Percentiles rank a stretch among this genome's conserved stretches.
Evolutionary conservation across 2,888 invertebrate genomes (phyloP).

Genomic region (Gryllus longicercus): DNA sequence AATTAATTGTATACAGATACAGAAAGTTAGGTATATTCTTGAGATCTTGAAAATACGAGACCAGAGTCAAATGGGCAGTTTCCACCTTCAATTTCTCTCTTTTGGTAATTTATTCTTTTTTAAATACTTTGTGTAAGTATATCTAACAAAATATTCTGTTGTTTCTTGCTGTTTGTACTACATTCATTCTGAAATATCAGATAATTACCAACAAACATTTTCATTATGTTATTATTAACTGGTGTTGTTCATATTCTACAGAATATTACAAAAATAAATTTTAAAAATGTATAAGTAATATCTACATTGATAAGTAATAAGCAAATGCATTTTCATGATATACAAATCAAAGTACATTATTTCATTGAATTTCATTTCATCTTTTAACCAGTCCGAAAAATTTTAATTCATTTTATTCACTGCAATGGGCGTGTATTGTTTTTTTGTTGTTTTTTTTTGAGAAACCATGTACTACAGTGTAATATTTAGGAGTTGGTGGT

Average conservation of each 20-base stretch:
- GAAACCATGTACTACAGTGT: no score
- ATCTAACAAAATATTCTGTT: neutral
- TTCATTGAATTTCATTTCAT: no score
- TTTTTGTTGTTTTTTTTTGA: no score
- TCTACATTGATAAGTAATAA: neutral
- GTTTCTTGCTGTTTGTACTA: neutral
- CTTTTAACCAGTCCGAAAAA: no score
- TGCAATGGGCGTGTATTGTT: no score
- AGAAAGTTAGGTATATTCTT: neutral
- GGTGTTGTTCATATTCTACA: neutral
- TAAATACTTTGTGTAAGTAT: neutral
- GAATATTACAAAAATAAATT: slow-evolving; percentile 17
- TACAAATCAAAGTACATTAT: neutral
- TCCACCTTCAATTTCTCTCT: neutral
- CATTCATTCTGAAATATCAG: neutral
- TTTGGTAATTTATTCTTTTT: neutral
- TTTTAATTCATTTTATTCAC: no score
- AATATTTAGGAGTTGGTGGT: no score
- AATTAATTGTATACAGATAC: neutral
- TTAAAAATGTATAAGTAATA: neutral
- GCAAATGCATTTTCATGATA: neutral
- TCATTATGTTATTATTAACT: neutral
- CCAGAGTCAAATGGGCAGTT: neutral
- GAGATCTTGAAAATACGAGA: neutral
- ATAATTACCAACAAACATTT: neutral